A percentile compares a stretch with the other conserved stretches of the same genome.
These are phyloP conservation scores for Hyles euphorbiae DNA, from an alignment of 1,140 invertebrate genomes.

Conservation along the genomic window DNA sequence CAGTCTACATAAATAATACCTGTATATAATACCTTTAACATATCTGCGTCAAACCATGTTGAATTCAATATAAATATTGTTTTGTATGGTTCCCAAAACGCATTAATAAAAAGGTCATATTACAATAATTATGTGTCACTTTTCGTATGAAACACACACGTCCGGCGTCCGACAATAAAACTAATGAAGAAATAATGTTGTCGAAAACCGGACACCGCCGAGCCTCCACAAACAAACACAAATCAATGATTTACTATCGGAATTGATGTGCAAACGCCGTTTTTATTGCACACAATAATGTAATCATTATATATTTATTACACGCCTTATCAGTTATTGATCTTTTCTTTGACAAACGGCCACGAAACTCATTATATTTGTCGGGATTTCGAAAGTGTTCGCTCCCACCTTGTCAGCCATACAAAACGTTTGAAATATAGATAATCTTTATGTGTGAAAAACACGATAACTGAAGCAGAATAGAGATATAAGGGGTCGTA, in stretches of 20 bases:
- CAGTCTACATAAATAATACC: no score
- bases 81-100: no score
- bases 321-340: slow-evolving; percentile 9
- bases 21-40: neutral
- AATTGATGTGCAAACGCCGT: slow-evolving; percentile 23
- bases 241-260: slow-evolving; percentile 10
- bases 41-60: neutral
- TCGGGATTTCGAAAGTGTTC: slow-evolving; percentile 2
- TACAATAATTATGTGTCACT: slow-evolving; percentile 1
- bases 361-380: slow-evolving; percentile 10
- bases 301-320: slow-evolving; percentile 24
- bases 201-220: neutral
- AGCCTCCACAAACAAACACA: slow-evolving; percentile 9
- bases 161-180: slow-evolving; percentile 2
- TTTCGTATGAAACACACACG: neutral
- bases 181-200: slow-evolving; percentile 10
- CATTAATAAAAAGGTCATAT: neutral
- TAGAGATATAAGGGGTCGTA: slow-evolving; percentile 11
- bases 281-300: slow-evolving; percentile 23
- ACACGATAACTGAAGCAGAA: slow-evolving; percentile 4
- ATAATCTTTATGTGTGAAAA: slow-evolving; percentile 11
- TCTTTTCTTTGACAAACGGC: slow-evolving; percentile 18
- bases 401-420: neutral
- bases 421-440: slow-evolving; percentile 6
- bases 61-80: neutral